These are phyloP conservation scores for Labroides dimidiatus DNA, from an alignment of 2,797 vertebrate species.

Conservation along the genomic window DNA sequence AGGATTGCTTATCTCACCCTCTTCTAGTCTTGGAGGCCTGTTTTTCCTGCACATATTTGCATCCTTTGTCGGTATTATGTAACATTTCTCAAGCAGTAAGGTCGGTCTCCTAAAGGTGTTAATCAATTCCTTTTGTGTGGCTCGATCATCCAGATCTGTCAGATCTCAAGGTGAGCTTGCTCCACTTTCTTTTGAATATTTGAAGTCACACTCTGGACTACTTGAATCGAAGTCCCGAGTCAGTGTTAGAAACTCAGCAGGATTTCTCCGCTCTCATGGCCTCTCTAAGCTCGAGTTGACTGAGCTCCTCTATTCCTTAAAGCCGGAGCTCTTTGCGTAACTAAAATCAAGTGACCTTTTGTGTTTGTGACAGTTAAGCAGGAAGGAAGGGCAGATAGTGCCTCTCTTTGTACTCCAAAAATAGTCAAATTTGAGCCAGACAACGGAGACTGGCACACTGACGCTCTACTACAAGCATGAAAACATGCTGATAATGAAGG, in stretches of 20 bases:
- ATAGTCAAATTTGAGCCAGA: constrained; percentile 30
- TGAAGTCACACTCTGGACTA: constrained; percentile 41
- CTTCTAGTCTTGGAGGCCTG: constrained; percentile 39
- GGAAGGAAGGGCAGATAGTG: constrained; percentile 62
- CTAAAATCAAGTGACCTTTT: constrained; percentile 73
- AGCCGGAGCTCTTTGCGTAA: constrained; percentile 65
- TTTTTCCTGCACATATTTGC: constrained; percentile 37
- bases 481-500: constrained; percentile 1
- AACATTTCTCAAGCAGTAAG: constrained; percentile 23
- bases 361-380: constrained; percentile 65
- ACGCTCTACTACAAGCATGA: constrained; percentile 14
- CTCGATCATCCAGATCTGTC: constrained; percentile 29
- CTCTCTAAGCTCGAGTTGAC: constrained; percentile 61
- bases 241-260: constrained; percentile 41
- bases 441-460: constrained; percentile 52
- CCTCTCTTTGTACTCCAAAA: constrained; percentile 53
- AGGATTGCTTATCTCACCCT: constrained; percentile 49
- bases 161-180: constrained; percentile 22
- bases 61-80: constrained; percentile 28
- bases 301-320: constrained; percentile 71
- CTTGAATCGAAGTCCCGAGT: constrained; percentile 29
- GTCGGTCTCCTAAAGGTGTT: constrained; percentile 8
- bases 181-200: constrained; percentile 42
- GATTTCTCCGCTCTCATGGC: constrained; percentile 52
- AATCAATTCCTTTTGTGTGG: constrained; percentile 24